These are phyloP conservation scores for Acleris holmiana DNA, from an alignment of 2,888 invertebrate species.

Conservation along the genomic window DNA sequence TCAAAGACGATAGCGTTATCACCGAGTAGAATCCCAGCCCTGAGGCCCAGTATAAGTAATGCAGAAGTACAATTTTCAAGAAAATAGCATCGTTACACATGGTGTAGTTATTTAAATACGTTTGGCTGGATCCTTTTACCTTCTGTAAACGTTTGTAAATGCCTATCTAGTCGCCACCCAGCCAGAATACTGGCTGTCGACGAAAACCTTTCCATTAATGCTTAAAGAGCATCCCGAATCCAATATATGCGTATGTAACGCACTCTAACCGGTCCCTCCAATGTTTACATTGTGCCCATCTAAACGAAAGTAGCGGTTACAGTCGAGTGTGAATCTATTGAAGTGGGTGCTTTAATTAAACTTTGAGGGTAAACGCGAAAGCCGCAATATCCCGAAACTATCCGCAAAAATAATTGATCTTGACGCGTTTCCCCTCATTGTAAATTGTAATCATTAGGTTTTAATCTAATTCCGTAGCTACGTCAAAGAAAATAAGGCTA, in stretches of 20 bases:
- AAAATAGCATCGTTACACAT: neutral
- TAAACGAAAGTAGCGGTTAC: conserved; percentile 25
- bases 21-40: too few species aligned
- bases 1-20: too few species aligned
- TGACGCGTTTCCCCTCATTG: conserved; percentile 11
- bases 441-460: too few species aligned
- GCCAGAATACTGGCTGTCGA: conserved; percentile 18
- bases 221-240: conserved; percentile 42
- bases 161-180: neutral
- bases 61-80: neutral
- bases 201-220: conserved; percentile 44
- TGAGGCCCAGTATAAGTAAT: neutral
- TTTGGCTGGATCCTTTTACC: too few species aligned
- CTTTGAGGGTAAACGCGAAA: conserved; percentile 22
- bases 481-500: neutral
- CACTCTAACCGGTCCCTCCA: conserved; percentile 33
- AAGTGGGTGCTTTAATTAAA: conserved; percentile 34
- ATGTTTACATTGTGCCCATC: conserved; percentile 34
- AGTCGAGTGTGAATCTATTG: conserved; percentile 24
- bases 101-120: neutral
- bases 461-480: conserved; percentile 17
- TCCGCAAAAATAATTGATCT: conserved; percentile 31
- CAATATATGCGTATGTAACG: conserved; percentile 39
- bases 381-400: conserved; percentile 16
- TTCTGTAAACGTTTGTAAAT: too few species aligned